These are phyloP conservation scores for Galbula dea DNA, from an alignment of 2,113 vertebrate species.

Conservation along the genomic window DNA sequence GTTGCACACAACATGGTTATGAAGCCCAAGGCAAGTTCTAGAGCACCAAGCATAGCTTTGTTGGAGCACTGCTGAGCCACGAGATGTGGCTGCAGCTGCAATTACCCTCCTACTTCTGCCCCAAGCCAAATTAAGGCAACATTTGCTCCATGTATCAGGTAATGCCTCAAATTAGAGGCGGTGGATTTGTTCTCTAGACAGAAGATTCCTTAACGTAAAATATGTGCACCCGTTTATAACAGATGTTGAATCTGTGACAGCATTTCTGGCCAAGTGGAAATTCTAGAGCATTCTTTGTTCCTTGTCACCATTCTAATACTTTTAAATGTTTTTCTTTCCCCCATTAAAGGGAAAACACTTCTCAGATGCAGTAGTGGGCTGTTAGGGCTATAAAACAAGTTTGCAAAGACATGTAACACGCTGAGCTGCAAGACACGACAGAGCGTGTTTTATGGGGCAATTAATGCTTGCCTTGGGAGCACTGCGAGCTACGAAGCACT, in stretches of 20 bases:
- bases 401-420: slow-evolving; percentile 28
- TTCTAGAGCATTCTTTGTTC: slow-evolving; percentile 28
- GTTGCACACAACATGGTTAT: rapidly evolving
- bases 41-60: not conserved
- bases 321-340: slow-evolving; percentile 49
- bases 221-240: not conserved
- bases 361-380: slow-evolving; percentile 41
- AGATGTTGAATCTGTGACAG: not conserved
- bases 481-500: not conserved
- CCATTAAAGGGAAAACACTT: slow-evolving; percentile 38
- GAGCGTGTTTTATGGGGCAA: slow-evolving; percentile 59
- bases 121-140: not conserved
- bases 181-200: not conserved
- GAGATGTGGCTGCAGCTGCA: not conserved
- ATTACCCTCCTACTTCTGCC: not conserved
- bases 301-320: slow-evolving; percentile 12
- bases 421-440: slow-evolving; percentile 45
- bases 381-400: slow-evolving; percentile 53
- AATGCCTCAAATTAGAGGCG: not conserved
- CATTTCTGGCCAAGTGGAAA: slow-evolving; percentile 1
- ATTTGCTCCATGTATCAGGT: not conserved
- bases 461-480: slow-evolving; percentile 52
- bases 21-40: rapidly evolving
- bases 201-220: not conserved
- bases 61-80: not conserved